Evolutionary conservation across 2,113 vertebrate genomes (phyloP).

Genomic region (Castor canadensis): DNA sequence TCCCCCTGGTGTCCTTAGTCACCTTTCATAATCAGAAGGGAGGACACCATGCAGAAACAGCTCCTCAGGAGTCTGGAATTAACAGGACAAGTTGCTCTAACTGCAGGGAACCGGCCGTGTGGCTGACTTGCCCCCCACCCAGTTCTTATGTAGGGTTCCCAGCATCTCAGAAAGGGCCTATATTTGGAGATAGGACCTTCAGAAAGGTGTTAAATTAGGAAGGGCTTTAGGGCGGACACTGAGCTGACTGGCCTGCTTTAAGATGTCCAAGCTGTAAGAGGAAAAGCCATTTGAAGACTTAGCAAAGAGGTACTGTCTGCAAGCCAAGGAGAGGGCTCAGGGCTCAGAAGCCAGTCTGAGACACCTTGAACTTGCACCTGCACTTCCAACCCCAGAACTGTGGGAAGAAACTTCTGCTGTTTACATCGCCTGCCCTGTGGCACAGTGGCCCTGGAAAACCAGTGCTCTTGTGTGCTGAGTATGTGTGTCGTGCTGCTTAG

Average conservation of each 20-base stretch:
- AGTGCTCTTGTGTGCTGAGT: too few relatives aligned
- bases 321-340: not conserved
- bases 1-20: too few relatives aligned
- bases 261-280: not conserved
- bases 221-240: not conserved
- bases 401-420: accelerated
- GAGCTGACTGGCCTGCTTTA: not conserved
- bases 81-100: not conserved
- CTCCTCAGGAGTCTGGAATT: accelerated
- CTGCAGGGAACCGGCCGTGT: not conserved
- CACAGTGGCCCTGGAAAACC: accelerated
- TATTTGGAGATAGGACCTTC: too few relatives aligned
- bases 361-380: not conserved
- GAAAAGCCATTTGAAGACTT: not conserved
- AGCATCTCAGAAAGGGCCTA: not conserved
- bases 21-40: too few relatives aligned
- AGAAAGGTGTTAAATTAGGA: not conserved
- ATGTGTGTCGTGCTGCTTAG: too few relatives aligned
- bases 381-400: too few relatives aligned
- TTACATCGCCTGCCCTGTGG: accelerated
- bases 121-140: not conserved
- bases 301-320: not conserved
- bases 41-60: accelerated
- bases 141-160: accelerated
- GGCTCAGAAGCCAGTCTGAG: not conserved